A percentile compares a stretch with the other conserved stretches of the same genome.
Conservation (phyloP, 2,888 invertebrate genomes). For the Dysmachus trigonus region DNA sequence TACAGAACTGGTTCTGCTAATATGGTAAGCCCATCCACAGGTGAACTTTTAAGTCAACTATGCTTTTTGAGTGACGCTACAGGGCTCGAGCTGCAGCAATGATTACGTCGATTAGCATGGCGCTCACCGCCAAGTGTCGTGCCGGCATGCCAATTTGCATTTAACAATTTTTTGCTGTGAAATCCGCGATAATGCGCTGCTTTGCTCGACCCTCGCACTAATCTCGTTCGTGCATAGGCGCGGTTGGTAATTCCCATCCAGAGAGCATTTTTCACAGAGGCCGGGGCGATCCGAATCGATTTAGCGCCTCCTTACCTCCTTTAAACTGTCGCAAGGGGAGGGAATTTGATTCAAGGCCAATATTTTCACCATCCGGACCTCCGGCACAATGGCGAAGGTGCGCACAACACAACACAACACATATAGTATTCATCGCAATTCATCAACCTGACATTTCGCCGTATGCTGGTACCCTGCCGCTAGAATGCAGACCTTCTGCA, state of each 20-base stretch:
- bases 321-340: neutral
- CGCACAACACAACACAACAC: no score
- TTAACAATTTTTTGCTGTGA: neutral
- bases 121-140: neutral
- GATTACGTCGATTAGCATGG: neutral
- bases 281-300: neutral
- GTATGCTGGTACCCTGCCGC: neutral
- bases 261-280: neutral
- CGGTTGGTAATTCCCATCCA: neutral
- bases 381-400: neutral
- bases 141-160: conserved; percentile 16
- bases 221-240: neutral
- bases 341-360: conserved; percentile 17
- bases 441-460: conserved; percentile 32
- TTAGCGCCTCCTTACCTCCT: neutral
- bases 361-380: conserved; percentile 1
- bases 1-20: no score
- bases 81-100: no score
- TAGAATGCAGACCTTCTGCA: conserved; percentile 29
- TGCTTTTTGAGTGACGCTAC: no score
- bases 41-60: no score
- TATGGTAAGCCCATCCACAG: no score
- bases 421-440: neutral
- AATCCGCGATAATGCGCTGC: neutral
- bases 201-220: neutral